phyloP scores from a whole-genome alignment of 2,113 vertebrate species.

The Myiopsitta monachus region DNA sequence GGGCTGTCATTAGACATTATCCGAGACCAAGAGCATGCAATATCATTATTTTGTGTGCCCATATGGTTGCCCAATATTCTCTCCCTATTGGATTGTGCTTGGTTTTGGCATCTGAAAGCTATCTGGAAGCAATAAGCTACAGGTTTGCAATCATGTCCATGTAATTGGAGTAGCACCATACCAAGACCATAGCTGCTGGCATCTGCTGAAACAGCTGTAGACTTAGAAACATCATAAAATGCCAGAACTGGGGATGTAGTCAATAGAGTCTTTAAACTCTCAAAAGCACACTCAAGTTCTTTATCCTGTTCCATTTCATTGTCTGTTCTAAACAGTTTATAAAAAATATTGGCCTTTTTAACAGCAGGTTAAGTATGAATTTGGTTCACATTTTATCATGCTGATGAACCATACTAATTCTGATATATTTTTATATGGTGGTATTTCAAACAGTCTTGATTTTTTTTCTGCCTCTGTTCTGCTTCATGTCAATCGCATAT shows the following conservation, averaged over 20 bases:
- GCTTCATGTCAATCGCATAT: neutral
- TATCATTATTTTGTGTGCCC: constrained; percentile 30
- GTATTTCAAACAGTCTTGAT: neutral
- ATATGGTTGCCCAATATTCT: constrained; percentile 29
- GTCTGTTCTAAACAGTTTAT: constrained; percentile 25
- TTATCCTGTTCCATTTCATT: constrained; percentile 5
- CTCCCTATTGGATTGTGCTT: neutral
- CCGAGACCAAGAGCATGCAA: neutral
- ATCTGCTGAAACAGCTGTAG: constrained; percentile 67
- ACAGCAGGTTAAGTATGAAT: constrained; percentile 1
- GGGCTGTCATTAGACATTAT: constrained; percentile 2
- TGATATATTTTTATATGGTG: neutral
- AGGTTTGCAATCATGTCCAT: constrained; percentile 62
- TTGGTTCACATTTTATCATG: constrained; percentile 23
- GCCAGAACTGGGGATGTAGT: constrained; percentile 29
- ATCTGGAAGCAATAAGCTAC: constrained; percentile 66
- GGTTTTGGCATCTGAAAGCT: constrained; percentile 51
- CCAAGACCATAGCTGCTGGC: constrained; percentile 58
- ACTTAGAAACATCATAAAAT: constrained; percentile 50
- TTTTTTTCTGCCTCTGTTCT: neutral
- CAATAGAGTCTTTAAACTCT: constrained; percentile 42
- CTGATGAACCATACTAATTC: neutral
- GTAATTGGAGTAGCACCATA: constrained; percentile 62
- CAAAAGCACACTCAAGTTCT: constrained; percentile 29
- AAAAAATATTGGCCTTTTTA: constrained; percentile 7